Evolutionary conservation across 2,888 invertebrate genomes (phyloP).

Genomic region (Eupithecia pulchellata): DNA sequence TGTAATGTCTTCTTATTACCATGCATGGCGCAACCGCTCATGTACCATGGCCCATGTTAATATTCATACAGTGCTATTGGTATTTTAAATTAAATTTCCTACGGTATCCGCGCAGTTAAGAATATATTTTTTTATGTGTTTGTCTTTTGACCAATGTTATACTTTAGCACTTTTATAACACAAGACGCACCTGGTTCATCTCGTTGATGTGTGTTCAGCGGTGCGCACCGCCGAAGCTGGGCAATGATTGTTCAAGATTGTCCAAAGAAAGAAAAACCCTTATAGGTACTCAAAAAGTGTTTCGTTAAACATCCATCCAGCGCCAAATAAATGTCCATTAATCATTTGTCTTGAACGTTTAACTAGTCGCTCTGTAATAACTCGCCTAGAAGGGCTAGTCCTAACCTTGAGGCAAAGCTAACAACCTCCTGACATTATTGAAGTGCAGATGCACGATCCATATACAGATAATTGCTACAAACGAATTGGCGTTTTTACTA

Average conservation of each 20-base stretch:
- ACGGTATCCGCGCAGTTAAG: constrained; percentile 50
- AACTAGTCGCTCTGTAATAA: constrained; percentile 7
- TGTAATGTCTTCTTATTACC: constrained; percentile 82
- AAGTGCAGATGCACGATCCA: constrained; percentile 42
- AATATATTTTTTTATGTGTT: constrained; percentile 29
- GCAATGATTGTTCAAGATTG: no score
- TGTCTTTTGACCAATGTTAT: neutral
- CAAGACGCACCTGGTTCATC: neutral
- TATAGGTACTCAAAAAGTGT: neutral
- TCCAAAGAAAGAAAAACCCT: neutral
- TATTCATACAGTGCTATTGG: constrained; percentile 65
- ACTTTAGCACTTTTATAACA: neutral
- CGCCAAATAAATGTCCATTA: neutral
- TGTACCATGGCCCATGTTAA: constrained; percentile 61
- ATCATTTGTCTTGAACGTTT: neutral
- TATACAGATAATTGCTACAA: constrained; percentile 44
- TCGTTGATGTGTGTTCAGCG: no score
- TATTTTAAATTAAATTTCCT: constrained; percentile 62
- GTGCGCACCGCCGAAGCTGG: neutral
- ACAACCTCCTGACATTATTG: constrained; percentile 43
- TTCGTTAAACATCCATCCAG: neutral
- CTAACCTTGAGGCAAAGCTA: constrained; percentile 34
- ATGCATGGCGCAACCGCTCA: constrained; percentile 77
- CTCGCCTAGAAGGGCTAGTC: constrained; percentile 24
- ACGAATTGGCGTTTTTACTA: constrained; percentile 52